Evolutionary conservation across 2,888 invertebrate species (phyloP).

Genomic region (Leistus spinibarbis): DNA sequence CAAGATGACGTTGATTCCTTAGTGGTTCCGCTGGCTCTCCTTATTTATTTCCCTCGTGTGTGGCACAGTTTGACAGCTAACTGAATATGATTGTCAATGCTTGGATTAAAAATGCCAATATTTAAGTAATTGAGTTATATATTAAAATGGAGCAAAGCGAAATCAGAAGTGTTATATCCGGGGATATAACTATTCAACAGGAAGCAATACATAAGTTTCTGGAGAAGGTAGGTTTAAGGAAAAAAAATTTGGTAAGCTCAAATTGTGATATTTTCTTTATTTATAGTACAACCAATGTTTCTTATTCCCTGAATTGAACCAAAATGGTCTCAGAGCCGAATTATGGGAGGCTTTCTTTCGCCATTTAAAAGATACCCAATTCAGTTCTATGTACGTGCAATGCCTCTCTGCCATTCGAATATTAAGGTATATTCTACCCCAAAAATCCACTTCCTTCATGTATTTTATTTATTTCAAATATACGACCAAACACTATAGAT

Average conservation of each 20-base stretch:
- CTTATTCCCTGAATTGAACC: slow-evolving; percentile 45
- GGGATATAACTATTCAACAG: slow-evolving; percentile 10
- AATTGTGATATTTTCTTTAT: neutral
- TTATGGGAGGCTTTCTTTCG: slow-evolving; percentile 69
- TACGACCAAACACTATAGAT: no score
- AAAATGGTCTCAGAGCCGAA: slow-evolving; percentile 60
- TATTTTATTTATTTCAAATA: no score
- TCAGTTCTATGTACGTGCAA: slow-evolving; percentile 58
- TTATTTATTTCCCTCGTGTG: neutral
- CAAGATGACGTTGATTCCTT: neutral
- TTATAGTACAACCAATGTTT: slow-evolving; percentile 23
- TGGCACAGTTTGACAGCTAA: neutral
- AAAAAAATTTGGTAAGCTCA: neutral
- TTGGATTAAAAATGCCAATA: neutral
- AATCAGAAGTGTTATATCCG: slow-evolving; percentile 35
- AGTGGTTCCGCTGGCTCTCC: neutral
- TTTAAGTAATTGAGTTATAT: neutral
- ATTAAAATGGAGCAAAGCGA: slow-evolving; percentile 34
- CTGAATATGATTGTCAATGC: neutral
- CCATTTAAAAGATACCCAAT: slow-evolving; percentile 60
- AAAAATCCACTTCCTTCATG: no score
- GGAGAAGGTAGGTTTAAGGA: slow-evolving; percentile 29
- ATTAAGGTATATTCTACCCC: slow-evolving; percentile 73
- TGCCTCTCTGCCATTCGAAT: slow-evolving; percentile 69
- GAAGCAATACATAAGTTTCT: slow-evolving; percentile 37